Conservation (phyloP, 2,113 vertebrate species). For the Perognathus longimembris region DNA sequence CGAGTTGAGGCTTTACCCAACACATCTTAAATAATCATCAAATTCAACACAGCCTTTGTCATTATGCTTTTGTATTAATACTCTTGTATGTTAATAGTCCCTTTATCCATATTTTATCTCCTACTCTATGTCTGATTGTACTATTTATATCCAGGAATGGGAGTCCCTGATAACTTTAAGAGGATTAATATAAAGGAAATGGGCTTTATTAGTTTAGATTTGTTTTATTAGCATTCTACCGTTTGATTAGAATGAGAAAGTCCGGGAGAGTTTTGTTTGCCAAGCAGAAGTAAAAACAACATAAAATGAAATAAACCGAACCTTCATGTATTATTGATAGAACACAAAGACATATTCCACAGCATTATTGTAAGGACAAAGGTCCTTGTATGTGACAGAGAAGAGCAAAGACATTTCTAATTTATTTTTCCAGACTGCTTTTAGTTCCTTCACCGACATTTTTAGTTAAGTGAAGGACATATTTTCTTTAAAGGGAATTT, state of each 20-base stretch:
- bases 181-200: slow-evolving; percentile 86
- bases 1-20: slow-evolving; percentile 80
- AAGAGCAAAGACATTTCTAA: slow-evolving; percentile 66
- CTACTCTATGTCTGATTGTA: slow-evolving; percentile 82
- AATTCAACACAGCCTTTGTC: slow-evolving; percentile 79
- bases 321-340: slow-evolving; percentile 77
- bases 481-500: slow-evolving; percentile 72
- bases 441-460: slow-evolving; percentile 62
- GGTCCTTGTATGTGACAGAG: slow-evolving; percentile 72
- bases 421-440: slow-evolving; percentile 46
- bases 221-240: slow-evolving; percentile 86
- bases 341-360: slow-evolving; percentile 69
- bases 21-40: slow-evolving; percentile 86
- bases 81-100: slow-evolving; percentile 78
- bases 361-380: slow-evolving; percentile 70
- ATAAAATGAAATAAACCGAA: slow-evolving; percentile 82
- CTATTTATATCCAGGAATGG: slow-evolving; percentile 79
- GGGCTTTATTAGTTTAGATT: slow-evolving; percentile 86
- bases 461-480: slow-evolving; percentile 73
- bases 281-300: slow-evolving; percentile 85
- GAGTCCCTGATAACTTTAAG: slow-evolving; percentile 86
- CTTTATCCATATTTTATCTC: slow-evolving; percentile 85
- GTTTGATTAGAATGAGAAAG: slow-evolving; percentile 85
- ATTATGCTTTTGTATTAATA: slow-evolving; percentile 84
- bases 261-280: slow-evolving; percentile 83